These are phyloP conservation scores for Apistogramma diplotaenia DNA, from an alignment of 2,113 vertebrate genomes.

Conservation along the genomic window DNA sequence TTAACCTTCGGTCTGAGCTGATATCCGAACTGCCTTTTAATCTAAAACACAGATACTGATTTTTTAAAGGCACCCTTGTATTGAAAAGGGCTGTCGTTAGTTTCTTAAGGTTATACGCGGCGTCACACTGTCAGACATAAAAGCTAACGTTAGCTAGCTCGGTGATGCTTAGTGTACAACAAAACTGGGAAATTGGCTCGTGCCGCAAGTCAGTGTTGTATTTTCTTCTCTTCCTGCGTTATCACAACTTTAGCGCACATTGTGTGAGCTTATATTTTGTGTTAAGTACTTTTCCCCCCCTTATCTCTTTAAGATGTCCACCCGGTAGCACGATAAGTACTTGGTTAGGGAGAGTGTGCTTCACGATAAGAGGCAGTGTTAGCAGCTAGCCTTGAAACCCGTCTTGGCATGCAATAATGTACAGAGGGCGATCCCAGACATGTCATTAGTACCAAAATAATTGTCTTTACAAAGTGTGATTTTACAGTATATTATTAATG, in stretches of 20 bases:
- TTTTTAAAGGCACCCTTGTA: neutral
- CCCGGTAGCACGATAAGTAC: slow-evolving; percentile 39
- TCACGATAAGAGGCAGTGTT: slow-evolving; percentile 52
- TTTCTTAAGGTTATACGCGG: neutral
- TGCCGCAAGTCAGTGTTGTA: neutral
- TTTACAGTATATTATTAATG: neutral
- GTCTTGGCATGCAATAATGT: neutral
- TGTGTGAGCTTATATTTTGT: neutral
- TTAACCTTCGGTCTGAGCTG: neutral
- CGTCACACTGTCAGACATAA: neutral
- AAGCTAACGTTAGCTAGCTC: slow-evolving; percentile 48
- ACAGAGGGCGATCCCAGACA: neutral
- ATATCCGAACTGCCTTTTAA: accelerated
- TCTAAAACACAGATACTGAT: accelerated
- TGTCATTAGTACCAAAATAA: neutral
- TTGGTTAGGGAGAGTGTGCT: slow-evolving; percentile 18
- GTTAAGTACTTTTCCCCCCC: neutral
- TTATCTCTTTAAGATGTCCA: slow-evolving; percentile 26
- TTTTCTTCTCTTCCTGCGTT: neutral
- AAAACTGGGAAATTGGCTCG: neutral
- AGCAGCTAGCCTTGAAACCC: slow-evolving; percentile 7
- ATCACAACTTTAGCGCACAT: neutral
- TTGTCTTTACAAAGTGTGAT: neutral
- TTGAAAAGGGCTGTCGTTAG: neutral
- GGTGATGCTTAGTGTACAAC: neutral